Evolutionary conservation across 2,888 invertebrate species (phyloP).

Genomic region (Elysia crispata): DNA sequence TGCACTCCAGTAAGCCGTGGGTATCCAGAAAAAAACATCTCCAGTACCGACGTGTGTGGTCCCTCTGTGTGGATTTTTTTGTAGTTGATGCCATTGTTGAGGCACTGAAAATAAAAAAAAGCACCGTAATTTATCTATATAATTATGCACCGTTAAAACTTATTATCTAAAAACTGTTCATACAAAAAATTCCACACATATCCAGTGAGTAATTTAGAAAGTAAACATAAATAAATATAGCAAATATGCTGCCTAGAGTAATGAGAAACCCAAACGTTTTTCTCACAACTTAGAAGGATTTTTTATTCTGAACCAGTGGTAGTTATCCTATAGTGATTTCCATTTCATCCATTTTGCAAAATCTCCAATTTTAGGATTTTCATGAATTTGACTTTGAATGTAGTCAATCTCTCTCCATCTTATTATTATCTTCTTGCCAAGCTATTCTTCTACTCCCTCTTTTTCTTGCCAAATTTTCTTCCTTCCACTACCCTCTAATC

Average conservation of each 20-base stretch:
- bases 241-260: neutral
- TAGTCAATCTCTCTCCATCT: no score
- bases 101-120: slow-evolving; percentile 61
- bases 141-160: neutral
- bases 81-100: slow-evolving; percentile 71
- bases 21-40: slow-evolving; percentile 77
- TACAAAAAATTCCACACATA: neutral
- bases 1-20: slow-evolving; percentile 72
- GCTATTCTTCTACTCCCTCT: no score
- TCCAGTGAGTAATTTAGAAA: no score
- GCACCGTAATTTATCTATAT: neutral
- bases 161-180: neutral
- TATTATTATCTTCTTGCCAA: no score
- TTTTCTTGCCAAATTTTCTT: no score
- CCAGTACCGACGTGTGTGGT: slow-evolving; percentile 64
- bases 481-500: no score
- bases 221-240: neutral
- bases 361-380: no score
- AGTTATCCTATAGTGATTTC: no score
- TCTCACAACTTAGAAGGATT: no score
- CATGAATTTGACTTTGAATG: no score
- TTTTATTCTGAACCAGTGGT: no score
- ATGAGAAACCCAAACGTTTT: neutral
- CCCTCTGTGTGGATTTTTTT: slow-evolving; percentile 65
- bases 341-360: no score